Base-by-base conservation (phyloP, 1,140 invertebrate genomes). In the Neocloeon triangulifer region DNA sequence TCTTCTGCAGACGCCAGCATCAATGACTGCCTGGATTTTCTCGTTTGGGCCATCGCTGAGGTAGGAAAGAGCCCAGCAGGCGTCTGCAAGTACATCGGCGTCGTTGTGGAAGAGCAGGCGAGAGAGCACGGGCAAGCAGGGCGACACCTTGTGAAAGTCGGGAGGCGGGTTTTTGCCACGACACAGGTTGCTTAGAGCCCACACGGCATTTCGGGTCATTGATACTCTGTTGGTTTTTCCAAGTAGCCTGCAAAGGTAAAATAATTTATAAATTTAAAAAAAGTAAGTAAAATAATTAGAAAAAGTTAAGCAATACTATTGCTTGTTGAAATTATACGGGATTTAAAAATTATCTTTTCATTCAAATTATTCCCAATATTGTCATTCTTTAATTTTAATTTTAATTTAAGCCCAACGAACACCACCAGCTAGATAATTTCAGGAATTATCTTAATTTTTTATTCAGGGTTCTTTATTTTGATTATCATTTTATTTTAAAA, bases 1-100 rank as follows among this genome's bases (percentile, higher is more conserved):
- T 44, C 89, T 64, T 38, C 85, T 60, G 49, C 85, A 94, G 21
- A 97, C 89, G 2, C 89, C 88, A 25, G 88, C 79, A 58, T 96
- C 85, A 38, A 97, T 92, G 21, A 96, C 91, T 33, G 85, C 79
- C 58, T 96, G 89, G 43, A 97, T 96, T 59, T 95, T 94, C 41
- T 96, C 88, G 57, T 97, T 95, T 19, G 91, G 85, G 26, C 91
- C 91, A 56, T 97, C 91, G 7, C 80, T 88, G 19, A 97, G 53
- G 50, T 96, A 96, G 21, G 85, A 75, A 13, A 92, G 62, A 14
- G 86, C 82, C 86, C 91, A 97, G 53, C 89, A 96, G 5, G 89
- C 70, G 59, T 97, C 92, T 32, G 84, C 75, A 17, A 96, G 53
- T 9, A 96, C 84, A 51, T 96, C 91, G 3, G 70, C 56, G 58